Conservation (phyloP, 2,113 vertebrate species). For the Balaeniceps rex region DNA sequence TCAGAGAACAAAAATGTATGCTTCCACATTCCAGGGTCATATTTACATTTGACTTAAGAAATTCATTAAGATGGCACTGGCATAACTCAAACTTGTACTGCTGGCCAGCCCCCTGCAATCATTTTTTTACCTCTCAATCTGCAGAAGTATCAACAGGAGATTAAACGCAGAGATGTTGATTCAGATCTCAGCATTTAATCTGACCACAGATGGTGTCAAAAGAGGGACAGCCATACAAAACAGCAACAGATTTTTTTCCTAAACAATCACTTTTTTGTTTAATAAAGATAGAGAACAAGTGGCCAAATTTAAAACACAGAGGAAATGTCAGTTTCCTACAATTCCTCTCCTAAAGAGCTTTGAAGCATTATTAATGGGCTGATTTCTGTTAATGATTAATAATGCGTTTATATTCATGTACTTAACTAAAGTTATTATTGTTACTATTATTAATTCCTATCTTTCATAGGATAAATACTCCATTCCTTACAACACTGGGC, state of each 20-base stretch:
- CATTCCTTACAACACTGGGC: neutral
- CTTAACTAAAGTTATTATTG: neutral
- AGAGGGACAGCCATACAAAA: neutral
- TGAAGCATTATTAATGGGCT: neutral
- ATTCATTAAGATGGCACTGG: neutral
- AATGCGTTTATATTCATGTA: neutral
- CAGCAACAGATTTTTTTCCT: neutral
- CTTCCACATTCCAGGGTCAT: neutral
- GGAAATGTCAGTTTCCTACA: neutral
- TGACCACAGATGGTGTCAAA: slow-evolving; percentile 40
- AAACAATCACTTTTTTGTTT: neutral
- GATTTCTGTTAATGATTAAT: neutral
- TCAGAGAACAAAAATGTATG: neutral
- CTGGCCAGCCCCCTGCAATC: neutral
- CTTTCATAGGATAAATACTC: neutral
- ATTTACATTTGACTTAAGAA: neutral
- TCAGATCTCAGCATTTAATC: slow-evolving; percentile 11
- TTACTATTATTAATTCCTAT: neutral
- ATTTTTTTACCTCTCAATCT: neutral
- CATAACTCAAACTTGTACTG: neutral
- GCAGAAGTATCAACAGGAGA: neutral
- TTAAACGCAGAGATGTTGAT: neutral
- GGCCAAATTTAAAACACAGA: neutral
- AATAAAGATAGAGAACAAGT: neutral
- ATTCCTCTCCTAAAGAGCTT: neutral